A percentile compares a stretch with the other conserved stretches of the same genome.
Conservation (phyloP, 2,888 invertebrate species). For the Aphodius sticticus region DNA sequence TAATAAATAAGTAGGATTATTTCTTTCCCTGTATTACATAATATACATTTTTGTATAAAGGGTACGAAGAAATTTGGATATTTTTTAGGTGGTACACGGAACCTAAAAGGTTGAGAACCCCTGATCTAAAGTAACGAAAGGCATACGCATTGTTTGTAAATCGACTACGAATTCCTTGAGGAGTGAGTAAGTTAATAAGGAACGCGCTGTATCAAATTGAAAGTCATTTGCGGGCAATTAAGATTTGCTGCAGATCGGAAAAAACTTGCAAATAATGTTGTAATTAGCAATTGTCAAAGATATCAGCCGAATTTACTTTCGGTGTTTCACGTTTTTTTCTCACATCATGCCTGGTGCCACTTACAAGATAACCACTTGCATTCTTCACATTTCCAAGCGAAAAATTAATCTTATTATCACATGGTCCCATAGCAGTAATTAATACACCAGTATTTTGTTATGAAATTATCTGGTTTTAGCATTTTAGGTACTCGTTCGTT, state of each 20-base stretch:
- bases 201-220: conserved; percentile 15
- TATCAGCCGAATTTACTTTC: background rate
- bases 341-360: background rate
- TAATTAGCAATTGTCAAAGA: conserved; percentile 7
- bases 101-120: too few species aligned
- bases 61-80: too few species aligned
- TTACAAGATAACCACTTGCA: background rate
- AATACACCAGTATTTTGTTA: background rate
- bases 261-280: conserved; percentile 22
- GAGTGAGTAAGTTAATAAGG: background rate
- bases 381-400: background rate
- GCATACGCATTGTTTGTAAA: background rate
- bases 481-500: too few species aligned
- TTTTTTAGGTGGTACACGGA: too few species aligned
- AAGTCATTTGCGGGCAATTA: conserved; percentile 17
- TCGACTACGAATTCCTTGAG: background rate
- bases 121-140: background rate
- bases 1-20: too few species aligned
- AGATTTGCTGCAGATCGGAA: conserved; percentile 14
- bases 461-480: too few species aligned
- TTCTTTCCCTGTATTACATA: too few species aligned
- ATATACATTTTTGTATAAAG: too few species aligned
- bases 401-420: background rate
- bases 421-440: background rate
- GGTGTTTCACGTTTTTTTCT: background rate